phyloP scores from a whole-genome alignment of 2,888 invertebrate species.

The Marasmarcha lunaedactyla region DNA sequence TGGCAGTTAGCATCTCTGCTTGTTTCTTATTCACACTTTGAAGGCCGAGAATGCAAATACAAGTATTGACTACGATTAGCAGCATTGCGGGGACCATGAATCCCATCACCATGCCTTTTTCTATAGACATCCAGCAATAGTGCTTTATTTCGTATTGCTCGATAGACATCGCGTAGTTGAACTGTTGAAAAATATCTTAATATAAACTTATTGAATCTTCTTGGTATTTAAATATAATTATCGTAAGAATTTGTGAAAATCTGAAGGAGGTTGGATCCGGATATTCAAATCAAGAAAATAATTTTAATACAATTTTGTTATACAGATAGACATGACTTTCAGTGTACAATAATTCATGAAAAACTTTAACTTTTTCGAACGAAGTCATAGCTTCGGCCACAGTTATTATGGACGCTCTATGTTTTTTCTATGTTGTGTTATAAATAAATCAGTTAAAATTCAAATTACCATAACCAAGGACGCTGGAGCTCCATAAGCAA shows the following conservation, averaged over 20 bases:
- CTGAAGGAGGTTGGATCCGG: too few relatives aligned
- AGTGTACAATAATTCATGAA: too few relatives aligned
- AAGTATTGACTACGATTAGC: conserved; percentile 74
- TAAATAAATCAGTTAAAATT: too few relatives aligned
- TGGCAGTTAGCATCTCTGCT: conserved; percentile 51
- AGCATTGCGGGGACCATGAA: conserved; percentile 80
- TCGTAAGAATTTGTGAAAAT: too few relatives aligned
- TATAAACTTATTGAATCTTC: background rate
- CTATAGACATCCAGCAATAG: conserved; percentile 83
- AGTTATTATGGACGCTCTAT: too few relatives aligned
- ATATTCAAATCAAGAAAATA: too few relatives aligned
- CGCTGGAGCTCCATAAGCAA: conserved; percentile 74
- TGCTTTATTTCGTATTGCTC: conserved; percentile 78
- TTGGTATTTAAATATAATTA: too few relatives aligned
- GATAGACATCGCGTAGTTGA: conserved; percentile 76
- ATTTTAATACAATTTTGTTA: too few relatives aligned
- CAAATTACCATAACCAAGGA: conserved; percentile 73
- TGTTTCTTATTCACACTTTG: conserved; percentile 58
- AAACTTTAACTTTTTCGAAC: too few relatives aligned
- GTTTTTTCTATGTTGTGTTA: too few relatives aligned
- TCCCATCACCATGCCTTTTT: conserved; percentile 81
- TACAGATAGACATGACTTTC: too few relatives aligned
- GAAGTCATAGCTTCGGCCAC: too few relatives aligned
- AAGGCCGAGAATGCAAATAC: conserved; percentile 69
- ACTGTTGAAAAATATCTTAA: conserved; percentile 34